Conservation (phyloP, 2,797 vertebrate genomes). For the Pangasius mekongensis region DNA sequence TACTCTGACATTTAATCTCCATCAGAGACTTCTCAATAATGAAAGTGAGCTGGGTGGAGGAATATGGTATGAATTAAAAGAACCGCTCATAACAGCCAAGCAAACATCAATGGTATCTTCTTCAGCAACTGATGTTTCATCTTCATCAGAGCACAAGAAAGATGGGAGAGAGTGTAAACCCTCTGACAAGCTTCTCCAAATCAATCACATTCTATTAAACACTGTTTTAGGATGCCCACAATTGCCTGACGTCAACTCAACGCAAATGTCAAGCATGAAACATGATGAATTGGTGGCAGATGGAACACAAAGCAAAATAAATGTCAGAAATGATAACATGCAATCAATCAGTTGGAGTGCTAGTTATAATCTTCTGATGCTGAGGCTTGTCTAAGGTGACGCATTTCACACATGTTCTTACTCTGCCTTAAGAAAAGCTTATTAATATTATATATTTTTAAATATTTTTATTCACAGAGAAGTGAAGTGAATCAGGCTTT, state of each 20-base stretch:
- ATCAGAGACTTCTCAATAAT: slow-evolving; percentile 59
- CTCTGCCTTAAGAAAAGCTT: slow-evolving; percentile 26
- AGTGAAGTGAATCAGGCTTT: neutral
- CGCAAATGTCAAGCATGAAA: slow-evolving; percentile 17
- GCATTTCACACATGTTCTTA: neutral
- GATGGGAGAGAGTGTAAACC: neutral
- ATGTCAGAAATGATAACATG: slow-evolving; percentile 29
- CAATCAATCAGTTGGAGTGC: slow-evolving; percentile 13
- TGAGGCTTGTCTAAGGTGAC: neutral
- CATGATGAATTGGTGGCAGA: slow-evolving; percentile 11
- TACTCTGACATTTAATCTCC: slow-evolving; percentile 65
- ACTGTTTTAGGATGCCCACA: neutral
- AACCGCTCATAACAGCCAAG: neutral
- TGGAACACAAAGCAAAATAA: slow-evolving; percentile 25
- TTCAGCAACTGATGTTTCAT: neutral
- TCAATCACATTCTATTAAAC: slow-evolving; percentile 32
- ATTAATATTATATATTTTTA: neutral
- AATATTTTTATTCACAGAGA: neutral
- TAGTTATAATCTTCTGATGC: slow-evolving; percentile 14
- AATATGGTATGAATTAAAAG: slow-evolving; percentile 65
- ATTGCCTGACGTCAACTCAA: slow-evolving; percentile 10
- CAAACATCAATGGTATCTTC: neutral
- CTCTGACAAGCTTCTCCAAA: slow-evolving; percentile 4
- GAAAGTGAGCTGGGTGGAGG: slow-evolving; percentile 50
- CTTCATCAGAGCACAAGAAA: neutral